These are phyloP conservation scores for Poecile montanus DNA, from an alignment of 2,797 vertebrate genomes.

Conservation along the genomic window DNA sequence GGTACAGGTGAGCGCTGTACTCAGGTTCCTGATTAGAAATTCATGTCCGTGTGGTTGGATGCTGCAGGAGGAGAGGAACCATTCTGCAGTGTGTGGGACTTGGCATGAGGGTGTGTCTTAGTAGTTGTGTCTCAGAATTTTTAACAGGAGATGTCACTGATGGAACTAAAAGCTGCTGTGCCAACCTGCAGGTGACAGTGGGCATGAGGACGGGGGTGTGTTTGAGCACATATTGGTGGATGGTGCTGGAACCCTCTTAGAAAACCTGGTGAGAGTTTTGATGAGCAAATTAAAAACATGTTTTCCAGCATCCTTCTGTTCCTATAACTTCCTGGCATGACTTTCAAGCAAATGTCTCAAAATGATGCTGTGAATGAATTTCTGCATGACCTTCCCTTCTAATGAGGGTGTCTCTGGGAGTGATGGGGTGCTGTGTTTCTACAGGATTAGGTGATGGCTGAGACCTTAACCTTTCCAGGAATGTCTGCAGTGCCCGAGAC, in stretches of 20 bases:
- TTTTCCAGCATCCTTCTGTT: conserved; percentile 28
- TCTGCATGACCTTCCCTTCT: neutral
- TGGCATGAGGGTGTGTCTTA: neutral
- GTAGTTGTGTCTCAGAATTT: neutral
- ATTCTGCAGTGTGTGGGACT: neutral
- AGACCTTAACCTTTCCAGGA: neutral
- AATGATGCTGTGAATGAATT: neutral
- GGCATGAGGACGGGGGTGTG: neutral
- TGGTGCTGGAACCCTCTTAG: neutral
- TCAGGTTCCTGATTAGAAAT: neutral
- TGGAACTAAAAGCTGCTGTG: neutral
- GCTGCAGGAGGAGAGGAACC: neutral
- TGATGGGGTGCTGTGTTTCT: neutral
- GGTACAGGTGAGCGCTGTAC: neutral
- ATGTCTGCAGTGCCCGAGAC: neutral
- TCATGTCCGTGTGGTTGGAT: neutral
- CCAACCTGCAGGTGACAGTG: neutral
- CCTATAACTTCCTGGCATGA: neutral
- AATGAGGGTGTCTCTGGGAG: neutral
- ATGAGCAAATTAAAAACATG: conserved; percentile 21
- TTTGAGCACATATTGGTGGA: neutral
- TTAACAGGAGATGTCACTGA: neutral
- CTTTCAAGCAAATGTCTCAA: neutral
- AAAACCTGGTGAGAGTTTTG: conserved; percentile 18
- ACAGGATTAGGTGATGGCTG: neutral